Conservation (phyloP, 2,888 invertebrate species). For the Aromia moschata region DNA sequence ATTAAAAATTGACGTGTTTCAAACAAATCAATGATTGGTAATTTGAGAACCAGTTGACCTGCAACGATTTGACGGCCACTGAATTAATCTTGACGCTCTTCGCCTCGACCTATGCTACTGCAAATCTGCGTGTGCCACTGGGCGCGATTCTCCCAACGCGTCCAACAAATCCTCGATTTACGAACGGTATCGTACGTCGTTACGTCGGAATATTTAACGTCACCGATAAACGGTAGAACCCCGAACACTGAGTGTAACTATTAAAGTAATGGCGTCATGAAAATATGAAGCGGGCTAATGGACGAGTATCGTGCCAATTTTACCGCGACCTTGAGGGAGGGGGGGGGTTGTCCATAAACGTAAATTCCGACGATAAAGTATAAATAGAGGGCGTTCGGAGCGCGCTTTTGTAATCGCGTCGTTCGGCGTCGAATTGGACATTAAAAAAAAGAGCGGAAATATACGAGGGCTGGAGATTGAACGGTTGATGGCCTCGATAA, state of each 20-base stretch:
- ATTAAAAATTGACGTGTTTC: too few species aligned
- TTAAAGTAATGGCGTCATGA: slow-evolving; percentile 8
- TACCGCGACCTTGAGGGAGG: slow-evolving; percentile 23
- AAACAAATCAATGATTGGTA: too few species aligned
- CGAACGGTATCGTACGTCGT: background rate
- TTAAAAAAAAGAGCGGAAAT: background rate
- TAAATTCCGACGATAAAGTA: slow-evolving; percentile 20
- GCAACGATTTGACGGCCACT: too few species aligned
- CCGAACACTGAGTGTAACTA: background rate
- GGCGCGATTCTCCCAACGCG: too few species aligned
- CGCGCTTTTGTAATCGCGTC: background rate
- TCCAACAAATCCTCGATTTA: background rate
- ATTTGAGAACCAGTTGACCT: too few species aligned
- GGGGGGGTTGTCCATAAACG: slow-evolving; percentile 27
- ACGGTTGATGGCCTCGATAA: background rate
- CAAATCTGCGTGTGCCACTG: too few species aligned
- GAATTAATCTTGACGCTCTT: too few species aligned
- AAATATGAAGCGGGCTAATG: slow-evolving; percentile 31
- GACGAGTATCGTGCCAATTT: slow-evolving; percentile 28
- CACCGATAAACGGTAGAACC: background rate
- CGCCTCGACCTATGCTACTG: too few species aligned
- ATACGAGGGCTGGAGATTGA: background rate
- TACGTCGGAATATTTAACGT: too few species aligned
- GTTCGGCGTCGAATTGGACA: background rate
- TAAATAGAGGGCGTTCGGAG: slow-evolving; percentile 14